Percentiles rank a stretch among this genome's conserved stretches.
These are phyloP conservation scores for Cynopterus sphinx DNA, from an alignment of 2,797 vertebrate genomes.

Conservation along the genomic window DNA sequence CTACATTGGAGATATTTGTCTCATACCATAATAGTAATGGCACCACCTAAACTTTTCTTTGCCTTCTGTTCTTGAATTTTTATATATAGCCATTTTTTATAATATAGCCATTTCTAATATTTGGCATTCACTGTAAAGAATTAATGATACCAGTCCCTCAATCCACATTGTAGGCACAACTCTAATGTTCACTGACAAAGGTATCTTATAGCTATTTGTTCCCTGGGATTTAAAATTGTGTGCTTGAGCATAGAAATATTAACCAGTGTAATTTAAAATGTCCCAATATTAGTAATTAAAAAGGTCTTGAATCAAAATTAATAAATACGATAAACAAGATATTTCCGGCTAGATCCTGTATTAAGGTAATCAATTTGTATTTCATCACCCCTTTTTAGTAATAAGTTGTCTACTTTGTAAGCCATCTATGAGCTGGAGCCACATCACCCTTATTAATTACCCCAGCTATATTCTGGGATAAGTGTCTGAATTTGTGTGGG, in stretches of 20 bases:
- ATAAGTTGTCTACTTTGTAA: not conserved
- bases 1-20: not conserved
- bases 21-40: not conserved
- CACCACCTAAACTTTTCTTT: not conserved
- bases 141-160: not conserved
- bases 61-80: slow-evolving; percentile 31
- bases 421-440: not conserved
- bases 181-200: not conserved
- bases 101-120: not conserved
- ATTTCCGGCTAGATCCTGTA: not conserved
- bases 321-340: slow-evolving; percentile 12
- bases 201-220: not conserved
- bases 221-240: not conserved
- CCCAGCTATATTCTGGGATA: not conserved
- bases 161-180: not conserved
- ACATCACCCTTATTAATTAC: not conserved
- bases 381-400: not conserved
- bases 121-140: not conserved
- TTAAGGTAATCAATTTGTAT: not conserved
- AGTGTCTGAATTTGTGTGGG: not conserved
- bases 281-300: not conserved
- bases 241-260: not conserved
- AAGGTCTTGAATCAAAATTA: not conserved
- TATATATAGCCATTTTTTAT: not conserved
- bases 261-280: slow-evolving; percentile 18